phyloP scores from a whole-genome alignment of 2,888 invertebrate species.

The Metallyticus violacea region DNA sequence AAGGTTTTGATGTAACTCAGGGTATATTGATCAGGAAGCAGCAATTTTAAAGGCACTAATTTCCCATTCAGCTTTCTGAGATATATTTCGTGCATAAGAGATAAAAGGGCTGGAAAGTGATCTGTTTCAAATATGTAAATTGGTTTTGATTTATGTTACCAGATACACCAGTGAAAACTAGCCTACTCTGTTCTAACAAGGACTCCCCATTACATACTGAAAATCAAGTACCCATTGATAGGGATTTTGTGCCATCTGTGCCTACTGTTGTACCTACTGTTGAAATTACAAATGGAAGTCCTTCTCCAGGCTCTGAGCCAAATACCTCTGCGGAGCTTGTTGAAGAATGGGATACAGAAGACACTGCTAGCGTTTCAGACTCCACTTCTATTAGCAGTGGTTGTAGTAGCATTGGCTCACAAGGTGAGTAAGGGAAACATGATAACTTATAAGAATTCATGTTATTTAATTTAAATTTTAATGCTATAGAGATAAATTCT shows the following conservation, averaged over 20 bases:
- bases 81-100: too few species aligned
- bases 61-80: too few species aligned
- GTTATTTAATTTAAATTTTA: background rate
- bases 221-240: background rate
- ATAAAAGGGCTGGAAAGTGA: too few species aligned
- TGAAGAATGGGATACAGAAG: conserved; percentile 50
- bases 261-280: background rate
- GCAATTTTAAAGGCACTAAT: too few species aligned
- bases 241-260: background rate
- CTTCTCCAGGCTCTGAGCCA: background rate
- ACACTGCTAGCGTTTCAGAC: conserved; percentile 50
- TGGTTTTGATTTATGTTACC: background rate
- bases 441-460: background rate
- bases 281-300: background rate
- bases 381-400: conserved; percentile 43
- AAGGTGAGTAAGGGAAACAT: conserved; percentile 25
- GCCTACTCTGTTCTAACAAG: background rate
- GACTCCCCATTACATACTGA: background rate
- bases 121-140: background rate
- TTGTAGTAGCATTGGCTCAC: conserved; percentile 30
- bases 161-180: background rate
- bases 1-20: too few species aligned
- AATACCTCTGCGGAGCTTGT: background rate
- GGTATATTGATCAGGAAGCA: too few species aligned
- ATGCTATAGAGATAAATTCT: too few species aligned